phyloP scores from a whole-genome alignment of 2,797 vertebrate genomes.

The Hozukius guyotensis region DNA sequence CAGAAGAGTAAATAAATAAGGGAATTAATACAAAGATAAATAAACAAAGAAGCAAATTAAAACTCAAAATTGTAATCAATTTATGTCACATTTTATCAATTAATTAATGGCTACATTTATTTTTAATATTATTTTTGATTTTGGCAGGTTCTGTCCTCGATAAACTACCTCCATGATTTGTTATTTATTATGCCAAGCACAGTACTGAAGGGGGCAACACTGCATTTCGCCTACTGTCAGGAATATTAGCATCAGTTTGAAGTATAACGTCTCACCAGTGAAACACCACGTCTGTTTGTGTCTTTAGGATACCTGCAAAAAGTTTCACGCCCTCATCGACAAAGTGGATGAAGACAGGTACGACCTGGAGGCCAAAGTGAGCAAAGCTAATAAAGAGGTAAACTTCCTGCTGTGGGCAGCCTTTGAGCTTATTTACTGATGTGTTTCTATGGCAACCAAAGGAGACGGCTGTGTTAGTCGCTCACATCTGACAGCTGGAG shows the following conservation, averaged over 20 bases:
- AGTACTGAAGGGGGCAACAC: background rate
- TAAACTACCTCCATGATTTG: background rate
- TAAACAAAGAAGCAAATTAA: no score
- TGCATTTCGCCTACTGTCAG: background rate
- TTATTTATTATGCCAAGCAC: background rate
- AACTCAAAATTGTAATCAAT: no score
- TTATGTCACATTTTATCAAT: no score
- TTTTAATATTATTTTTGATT: no score
- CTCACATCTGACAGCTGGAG: background rate
- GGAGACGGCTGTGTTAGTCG: no score
- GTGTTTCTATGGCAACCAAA: no score
- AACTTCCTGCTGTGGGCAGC: background rate
- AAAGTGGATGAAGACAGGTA: constrained; percentile 92
- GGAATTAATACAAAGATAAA: no score
- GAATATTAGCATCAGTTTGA: background rate
- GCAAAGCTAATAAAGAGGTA: constrained; percentile 92
- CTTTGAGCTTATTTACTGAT: background rate
- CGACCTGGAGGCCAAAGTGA: constrained; percentile 86
- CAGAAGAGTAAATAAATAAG: no score
- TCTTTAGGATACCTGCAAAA: constrained; percentile 88
- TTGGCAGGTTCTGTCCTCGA: no score
- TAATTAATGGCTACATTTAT: no score
- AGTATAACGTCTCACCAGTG: background rate
- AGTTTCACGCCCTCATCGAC: constrained; percentile 88
- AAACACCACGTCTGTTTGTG: background rate